Base-by-base conservation (phyloP, 2,888 invertebrate genomes). In the Drosophila pegasa region DNA sequence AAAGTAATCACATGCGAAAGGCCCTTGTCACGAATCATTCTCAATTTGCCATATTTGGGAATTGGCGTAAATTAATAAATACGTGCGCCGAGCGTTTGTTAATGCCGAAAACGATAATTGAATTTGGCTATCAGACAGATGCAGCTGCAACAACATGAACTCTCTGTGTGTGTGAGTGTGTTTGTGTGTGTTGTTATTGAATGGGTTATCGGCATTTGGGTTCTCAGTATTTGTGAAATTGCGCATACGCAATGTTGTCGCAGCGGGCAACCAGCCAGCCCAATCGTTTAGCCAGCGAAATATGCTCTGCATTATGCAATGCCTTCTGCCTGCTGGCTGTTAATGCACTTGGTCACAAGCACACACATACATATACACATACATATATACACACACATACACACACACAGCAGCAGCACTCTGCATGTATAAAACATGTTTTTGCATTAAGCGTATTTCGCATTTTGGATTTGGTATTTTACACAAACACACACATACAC, bases 381-480 rank as follows among this genome's bases (percentile, higher is more conserved):
- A 27, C 20, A 8, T 5, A 18, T 27, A 22, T 43, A 2, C 35
- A 29, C 58, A 31, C 50, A 10, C 20, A 27, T 16, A 8, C 8
- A 18, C 35, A 22, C 35, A 18, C 20, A n/a, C 4, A 14, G 18
- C 33, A 35, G 50, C 27, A 18, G n/a, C 63, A 50, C 62, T 60
- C 50, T 20, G 50, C 70, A 83, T 78, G 78, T 84, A 66, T 87
- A 70, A 84, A 87, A 78, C 65, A 87, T 87, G 75, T 58, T 68
- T 66, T 70, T 70, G 75, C 81, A 87, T 82, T 83, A 84, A 87
- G 69, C 69, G 62, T 60, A 65, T 71, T 73, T 76, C 62, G 40
- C 72, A 66, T 76, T 75, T 71, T 62, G 77, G 58, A 76, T 71
- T 75, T 70, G 52, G 47, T 74, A 68, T 73, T 74, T 72, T 73